Percentiles rank a stretch among this genome's conserved stretches.
Evolutionary conservation across 2,113 vertebrate species (phyloP).

Genomic region (Nycticorax nycticorax): DNA sequence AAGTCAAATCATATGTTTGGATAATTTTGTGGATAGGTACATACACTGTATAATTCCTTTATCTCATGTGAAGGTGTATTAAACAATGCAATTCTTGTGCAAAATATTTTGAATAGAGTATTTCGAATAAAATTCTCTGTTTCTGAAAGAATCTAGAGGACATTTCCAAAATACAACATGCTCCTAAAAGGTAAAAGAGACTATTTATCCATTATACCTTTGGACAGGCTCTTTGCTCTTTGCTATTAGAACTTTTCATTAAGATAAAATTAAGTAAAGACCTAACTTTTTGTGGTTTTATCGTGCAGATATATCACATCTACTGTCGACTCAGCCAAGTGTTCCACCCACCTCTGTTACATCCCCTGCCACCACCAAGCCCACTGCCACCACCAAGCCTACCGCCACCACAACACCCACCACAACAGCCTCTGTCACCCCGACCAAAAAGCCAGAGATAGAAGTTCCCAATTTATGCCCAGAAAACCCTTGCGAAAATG

Average conservation of each 20-base stretch:
- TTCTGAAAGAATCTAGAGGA: neutral
- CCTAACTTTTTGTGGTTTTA: neutral
- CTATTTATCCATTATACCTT: neutral
- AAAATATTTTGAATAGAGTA: neutral
- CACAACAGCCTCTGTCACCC: neutral
- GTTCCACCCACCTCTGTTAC: neutral
- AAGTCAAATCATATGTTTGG: neutral
- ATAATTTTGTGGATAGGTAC: neutral
- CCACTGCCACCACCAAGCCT: neutral
- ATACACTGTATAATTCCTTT: neutral
- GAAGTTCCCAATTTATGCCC: conserved; percentile 22
- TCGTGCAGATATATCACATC: conserved; percentile 81
- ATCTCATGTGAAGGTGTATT: neutral
- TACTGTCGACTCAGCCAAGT: conserved; percentile 67
- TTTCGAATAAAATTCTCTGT: neutral
- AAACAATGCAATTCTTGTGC: neutral
- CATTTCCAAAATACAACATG: neutral
- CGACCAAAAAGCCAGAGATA: neutral
- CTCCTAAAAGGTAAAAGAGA: neutral
- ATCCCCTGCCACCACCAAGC: neutral
- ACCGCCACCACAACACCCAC: neutral
- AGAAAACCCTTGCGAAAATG: conserved; percentile 78
- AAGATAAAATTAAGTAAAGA: neutral
- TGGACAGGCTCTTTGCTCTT: neutral
- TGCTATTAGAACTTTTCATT: neutral